These are phyloP conservation scores for Macroramphosus scolopax DNA, from an alignment of 2,797 vertebrate species.

Conservation along the genomic window DNA sequence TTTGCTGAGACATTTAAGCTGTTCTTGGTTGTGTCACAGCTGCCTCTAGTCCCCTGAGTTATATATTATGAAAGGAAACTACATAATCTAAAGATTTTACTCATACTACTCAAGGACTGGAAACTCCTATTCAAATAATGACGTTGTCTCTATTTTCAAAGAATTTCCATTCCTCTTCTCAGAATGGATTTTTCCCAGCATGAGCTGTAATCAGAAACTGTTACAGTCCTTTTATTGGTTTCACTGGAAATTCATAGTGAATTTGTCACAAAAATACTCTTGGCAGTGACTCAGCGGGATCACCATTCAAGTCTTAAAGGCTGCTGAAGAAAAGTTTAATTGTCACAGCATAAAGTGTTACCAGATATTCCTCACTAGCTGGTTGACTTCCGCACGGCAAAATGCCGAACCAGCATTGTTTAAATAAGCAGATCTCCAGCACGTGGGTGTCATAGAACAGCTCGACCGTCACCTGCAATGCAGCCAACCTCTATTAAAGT, in stretches of 20 bases:
- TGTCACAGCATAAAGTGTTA: background rate
- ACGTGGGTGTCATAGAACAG: slow-evolving; percentile 59
- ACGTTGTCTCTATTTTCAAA: background rate
- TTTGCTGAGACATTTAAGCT: too few species aligned
- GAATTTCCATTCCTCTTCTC: slow-evolving; percentile 6
- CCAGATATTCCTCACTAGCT: slow-evolving; percentile 42
- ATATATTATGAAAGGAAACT: slow-evolving; percentile 3
- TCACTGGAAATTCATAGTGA: slow-evolving; percentile 10
- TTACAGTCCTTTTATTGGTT: background rate
- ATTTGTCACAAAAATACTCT: too few species aligned
- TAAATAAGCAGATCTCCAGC: slow-evolving; percentile 53
- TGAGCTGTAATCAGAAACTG: slow-evolving; percentile 7
- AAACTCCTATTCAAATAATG: background rate
- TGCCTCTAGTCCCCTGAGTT: too few species aligned
- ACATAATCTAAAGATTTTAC: too few species aligned
- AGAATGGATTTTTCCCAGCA: background rate
- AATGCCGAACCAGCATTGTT: slow-evolving; percentile 49
- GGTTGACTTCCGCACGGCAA: slow-evolving; percentile 44
- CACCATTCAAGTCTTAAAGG: slow-evolving; percentile 16
- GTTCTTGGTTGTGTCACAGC: too few species aligned
- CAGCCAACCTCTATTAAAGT: slow-evolving; percentile 61
- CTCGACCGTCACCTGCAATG: slow-evolving; percentile 68
- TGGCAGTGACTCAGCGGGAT: slow-evolving; percentile 11
- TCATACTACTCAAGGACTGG: slow-evolving; percentile 1
- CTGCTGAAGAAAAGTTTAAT: slow-evolving; percentile 1